Evolutionary conservation across 1,140 invertebrate genomes (phyloP), one percentile per base, ranked within the genome.

Genomic region (Zaprionus camerounensis): DNA sequence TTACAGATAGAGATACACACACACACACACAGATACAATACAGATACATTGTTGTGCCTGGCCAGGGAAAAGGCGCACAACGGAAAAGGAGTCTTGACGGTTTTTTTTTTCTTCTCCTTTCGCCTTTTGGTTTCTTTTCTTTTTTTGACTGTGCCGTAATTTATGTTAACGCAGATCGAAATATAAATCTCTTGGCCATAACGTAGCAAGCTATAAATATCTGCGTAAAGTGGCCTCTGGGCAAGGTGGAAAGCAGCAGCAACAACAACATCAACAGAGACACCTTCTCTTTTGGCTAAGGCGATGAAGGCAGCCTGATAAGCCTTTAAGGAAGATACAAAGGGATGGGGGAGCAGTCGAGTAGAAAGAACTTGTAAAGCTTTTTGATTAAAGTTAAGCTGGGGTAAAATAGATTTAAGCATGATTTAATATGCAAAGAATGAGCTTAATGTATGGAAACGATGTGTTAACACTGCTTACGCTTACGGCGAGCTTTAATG

Each of bases 131-230:
- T 49, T 70, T 58, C 7, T 31, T 57, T 41, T 59, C 6, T 24
- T 24, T 59, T 49, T 41, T 69, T 51, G 62, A 55, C 70, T 26
- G 24, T 55, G 64, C 26, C 34, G 80, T 86, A 86, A 86, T 86
- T 86, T 86, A 86, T 86, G 82, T 86, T 86, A 65, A 82, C 71
- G 76, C 82, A 86, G 82, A 86, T 86, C 83, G 80, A 73, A 71
- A 76, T 76, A 86, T 86, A 86, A 86, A 86, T 86, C 83, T 86
- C 65, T 85, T 78, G 51, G 59, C 72, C 72, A 71, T 63, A 75
- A 75, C 72, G 58, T 62, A 70, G 66, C 59, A 58, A 22, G 72
- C 72, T 65, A 76, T 76, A 71, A 76, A 76, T 76, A 64, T 76
- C 73, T 56, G 61, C 59, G 61, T 64, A 65, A 76, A 56, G 41